Base-by-base conservation (phyloP, 2,113 vertebrate species). In the Thunnus maccoyii region DNA sequence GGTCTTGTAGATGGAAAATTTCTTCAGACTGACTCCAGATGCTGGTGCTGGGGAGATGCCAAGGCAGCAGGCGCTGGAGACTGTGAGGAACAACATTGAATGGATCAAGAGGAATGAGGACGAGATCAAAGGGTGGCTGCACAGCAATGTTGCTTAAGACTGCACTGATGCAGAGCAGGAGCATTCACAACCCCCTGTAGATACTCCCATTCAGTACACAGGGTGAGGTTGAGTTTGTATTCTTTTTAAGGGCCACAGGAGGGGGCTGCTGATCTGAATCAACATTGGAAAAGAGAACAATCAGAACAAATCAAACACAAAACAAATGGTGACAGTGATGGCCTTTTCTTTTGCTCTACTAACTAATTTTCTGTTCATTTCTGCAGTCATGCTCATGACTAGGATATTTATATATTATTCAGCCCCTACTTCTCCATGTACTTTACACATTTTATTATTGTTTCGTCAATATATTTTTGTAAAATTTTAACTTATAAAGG, bases 31-130 rank as follows among this genome's bases (percentile, higher is more conserved):
- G 78, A 96, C 96, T 4, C 95, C 96, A 30, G 69, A 98, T 30
- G 97, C 97, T 55, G 98, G 98, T 3, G 97, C 98, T n/a, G 98
- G 98, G 86, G 90, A 93, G 88, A 90, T 74, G 76, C 83, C 97
- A 16, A 95, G 98, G 75, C 51, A 94, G 54, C 98, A 99, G 91
- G 96, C 97, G 2, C 51, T 97, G 56, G 98, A 99, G 85, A 97
- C 95, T 0, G 96, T 97, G 84, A 96, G 77, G 84, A 98, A 91
- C 92, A 99, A 99, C 76, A 99, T 99, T 0, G 89, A 95, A 13
- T 99, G 98, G 98, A 70, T 97, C 13, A 88, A 71, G 56, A 86
- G 17, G 5, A 97, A 99, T 58, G 87, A 88, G 84, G 8, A 92
- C 0, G 94, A 96, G 79, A 97, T 99, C 73, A 3, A 0, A 2